Evolutionary conservation across 2,888 invertebrate genomes (phyloP), one percentile per base, ranked within the genome.

Genomic region (Brachycybe producta): DNA sequence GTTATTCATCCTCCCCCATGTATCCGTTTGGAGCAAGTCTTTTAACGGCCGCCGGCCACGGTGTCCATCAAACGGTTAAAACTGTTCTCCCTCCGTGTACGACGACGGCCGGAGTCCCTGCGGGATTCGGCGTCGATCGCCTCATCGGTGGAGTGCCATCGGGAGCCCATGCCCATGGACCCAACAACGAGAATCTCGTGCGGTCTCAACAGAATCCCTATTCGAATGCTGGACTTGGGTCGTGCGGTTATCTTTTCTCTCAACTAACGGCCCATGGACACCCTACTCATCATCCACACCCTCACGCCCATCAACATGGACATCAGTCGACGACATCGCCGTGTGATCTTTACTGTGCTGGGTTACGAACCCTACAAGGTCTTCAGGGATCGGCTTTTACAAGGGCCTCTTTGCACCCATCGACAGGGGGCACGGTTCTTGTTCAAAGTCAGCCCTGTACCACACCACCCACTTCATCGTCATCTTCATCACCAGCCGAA

Each of bases 81-180:
- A n/a, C 32, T 11, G 32, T 30, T 30, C 8, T 8, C 24, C 42
- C 42, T 8, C 8, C 42, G 8, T 24, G 11, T 7, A 17, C 42
- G 7, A 41, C 8, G 13, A 7, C 32, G 7, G 39, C 7, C 7
- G 36, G 11, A 15, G 21, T 8, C 8, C 24, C 11, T 19, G 24
- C 42, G 8, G 11, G 21, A 11, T 44, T 44, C 19, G 8, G 19
- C 13, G 45, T 44, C 8, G 45, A 44, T n/a, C 11, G 45, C 17
- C 21, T 44, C 19, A 13, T 44, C 7, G 45, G 34, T 5, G 42
- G 23, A 8, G 21, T 17, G 8, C 8, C 8, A 11, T n/a, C 32
- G 8, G n/a, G n/a, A 11, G 8, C 32, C n/a, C 32, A 30, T 30
- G n/a, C n/a, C n/a, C n/a, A n/a, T n/a, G n/a, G n/a, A n/a, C n/a